Conservation (phyloP, 1,140 invertebrate genomes). For the Caenorhabditis brenneri region DNA sequence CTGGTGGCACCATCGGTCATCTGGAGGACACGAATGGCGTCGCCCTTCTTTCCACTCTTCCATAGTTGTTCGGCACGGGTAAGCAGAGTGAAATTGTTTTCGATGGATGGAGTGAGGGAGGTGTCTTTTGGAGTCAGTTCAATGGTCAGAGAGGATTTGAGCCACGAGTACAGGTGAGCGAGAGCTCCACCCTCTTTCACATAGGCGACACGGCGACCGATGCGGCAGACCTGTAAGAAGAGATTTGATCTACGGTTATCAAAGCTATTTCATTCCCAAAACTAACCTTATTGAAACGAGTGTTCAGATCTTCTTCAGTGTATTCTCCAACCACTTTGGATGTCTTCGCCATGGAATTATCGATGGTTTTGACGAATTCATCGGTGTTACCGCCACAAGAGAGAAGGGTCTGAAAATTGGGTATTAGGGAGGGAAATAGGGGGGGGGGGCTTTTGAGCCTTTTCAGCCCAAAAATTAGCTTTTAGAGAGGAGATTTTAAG, state of each 20-base stretch:
- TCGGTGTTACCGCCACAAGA: slow-evolving; percentile 26
- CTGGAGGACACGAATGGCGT: slow-evolving; percentile 29
- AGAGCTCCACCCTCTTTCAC: slow-evolving; percentile 14
- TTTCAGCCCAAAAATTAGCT: too few species aligned
- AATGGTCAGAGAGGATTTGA: slow-evolving; percentile 15
- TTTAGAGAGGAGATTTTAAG: too few species aligned
- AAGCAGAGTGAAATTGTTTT: slow-evolving; percentile 2
- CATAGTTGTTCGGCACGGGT: slow-evolving; percentile 15
- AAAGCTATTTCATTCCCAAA: too few species aligned
- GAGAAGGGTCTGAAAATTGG: not conserved
- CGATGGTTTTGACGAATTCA: slow-evolving; percentile 1
- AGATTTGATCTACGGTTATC: too few species aligned
- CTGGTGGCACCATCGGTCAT: slow-evolving; percentile 32
- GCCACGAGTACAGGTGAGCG: slow-evolving; percentile 30
- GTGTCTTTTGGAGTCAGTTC: not conserved
- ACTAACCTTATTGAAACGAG: slow-evolving; percentile 35
- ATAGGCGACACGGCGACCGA: slow-evolving; percentile 28
- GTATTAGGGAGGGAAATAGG: not conserved
- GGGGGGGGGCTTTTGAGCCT: too few species aligned
- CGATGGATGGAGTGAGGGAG: not conserved
- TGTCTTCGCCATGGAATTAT: not conserved
- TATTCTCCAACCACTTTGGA: slow-evolving; percentile 23
- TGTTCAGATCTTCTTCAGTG: slow-evolving; percentile 40
- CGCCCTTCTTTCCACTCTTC: not conserved
- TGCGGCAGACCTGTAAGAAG: not conserved